Conservation (phyloP, 2,797 vertebrate species). For the Sparidentex hasta region DNA sequence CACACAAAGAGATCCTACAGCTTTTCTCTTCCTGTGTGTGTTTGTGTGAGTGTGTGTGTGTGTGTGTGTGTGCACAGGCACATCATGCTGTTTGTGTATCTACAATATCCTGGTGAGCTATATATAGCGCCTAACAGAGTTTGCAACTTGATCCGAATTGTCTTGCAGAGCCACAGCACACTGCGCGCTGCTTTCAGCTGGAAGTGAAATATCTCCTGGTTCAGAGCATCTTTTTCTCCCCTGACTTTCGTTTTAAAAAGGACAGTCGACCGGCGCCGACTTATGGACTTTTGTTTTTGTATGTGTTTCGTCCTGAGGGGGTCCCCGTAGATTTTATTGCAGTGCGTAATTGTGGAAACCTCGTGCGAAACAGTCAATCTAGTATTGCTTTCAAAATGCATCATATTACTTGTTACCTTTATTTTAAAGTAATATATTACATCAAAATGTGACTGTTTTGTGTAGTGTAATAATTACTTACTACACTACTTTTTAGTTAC, state of each 20-base stretch:
- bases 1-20: constrained; percentile 26
- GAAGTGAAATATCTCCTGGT: constrained; percentile 55
- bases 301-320: not conserved
- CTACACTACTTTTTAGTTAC: no score
- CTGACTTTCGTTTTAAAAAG: not conserved
- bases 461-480: no score
- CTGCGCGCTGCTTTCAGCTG: constrained; percentile 67
- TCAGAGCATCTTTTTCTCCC: constrained; percentile 30
- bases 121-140: constrained; percentile 87
- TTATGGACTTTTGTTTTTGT: constrained; percentile 10
- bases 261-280: not conserved
- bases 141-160: constrained; percentile 89
- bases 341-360: constrained; percentile 22
- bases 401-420: no score
- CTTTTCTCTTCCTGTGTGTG: constrained; percentile 36
- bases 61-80: constrained; percentile 2
- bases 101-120: constrained; percentile 85
- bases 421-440: no score
- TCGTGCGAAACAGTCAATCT: not conserved
- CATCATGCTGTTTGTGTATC: constrained; percentile 67
- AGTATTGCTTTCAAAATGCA: no score
- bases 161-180: constrained; percentile 79
- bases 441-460: no score
- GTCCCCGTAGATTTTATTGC: not conserved
- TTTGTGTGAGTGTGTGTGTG: constrained; percentile 28